Conservation (phyloP, 2,113 vertebrate species). For the Chamaetylas fuelleborni region DNA sequence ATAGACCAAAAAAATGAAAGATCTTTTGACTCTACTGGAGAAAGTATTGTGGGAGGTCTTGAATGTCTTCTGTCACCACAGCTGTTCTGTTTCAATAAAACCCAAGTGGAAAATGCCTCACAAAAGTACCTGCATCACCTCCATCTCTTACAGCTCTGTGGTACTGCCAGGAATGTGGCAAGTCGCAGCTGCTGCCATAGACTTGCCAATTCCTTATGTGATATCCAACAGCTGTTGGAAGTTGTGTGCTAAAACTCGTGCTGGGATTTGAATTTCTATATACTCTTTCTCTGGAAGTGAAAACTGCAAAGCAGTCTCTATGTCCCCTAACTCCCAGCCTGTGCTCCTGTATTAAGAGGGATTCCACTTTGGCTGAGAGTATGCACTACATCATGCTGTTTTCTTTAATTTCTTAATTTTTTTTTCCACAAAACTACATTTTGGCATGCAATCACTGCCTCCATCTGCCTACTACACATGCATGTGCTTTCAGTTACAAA, state of each 20-base stretch:
- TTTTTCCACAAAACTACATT: background rate
- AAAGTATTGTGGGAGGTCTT: background rate
- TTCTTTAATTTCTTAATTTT: background rate
- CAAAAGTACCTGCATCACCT: background rate
- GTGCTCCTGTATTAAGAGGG: background rate
- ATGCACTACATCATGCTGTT: background rate
- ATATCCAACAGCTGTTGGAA: conserved; percentile 39
- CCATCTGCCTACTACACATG: background rate
- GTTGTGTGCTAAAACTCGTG: conserved; percentile 14
- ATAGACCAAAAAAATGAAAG: background rate
- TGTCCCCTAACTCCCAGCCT: background rate
- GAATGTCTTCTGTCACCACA: background rate
- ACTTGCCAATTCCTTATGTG: conserved; percentile 26
- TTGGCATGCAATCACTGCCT: background rate
- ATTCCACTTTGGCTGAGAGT: background rate
- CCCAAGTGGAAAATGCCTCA: background rate
- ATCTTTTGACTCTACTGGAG: background rate
- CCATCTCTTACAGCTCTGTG: background rate
- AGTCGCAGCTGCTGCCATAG: background rate
- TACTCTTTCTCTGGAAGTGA: conserved; percentile 1
- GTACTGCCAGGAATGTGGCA: background rate
- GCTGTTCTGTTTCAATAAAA: background rate
- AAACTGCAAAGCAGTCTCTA: background rate
- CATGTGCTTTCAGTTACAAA: background rate
- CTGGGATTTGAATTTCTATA: conserved; percentile 17